Evolutionary conservation across 30 jellyfish, hydroid and myxozoan genomes (phyloP), one percentile per base, ranked within the genome.

Genomic region (Turritopsis rubra): DNA sequence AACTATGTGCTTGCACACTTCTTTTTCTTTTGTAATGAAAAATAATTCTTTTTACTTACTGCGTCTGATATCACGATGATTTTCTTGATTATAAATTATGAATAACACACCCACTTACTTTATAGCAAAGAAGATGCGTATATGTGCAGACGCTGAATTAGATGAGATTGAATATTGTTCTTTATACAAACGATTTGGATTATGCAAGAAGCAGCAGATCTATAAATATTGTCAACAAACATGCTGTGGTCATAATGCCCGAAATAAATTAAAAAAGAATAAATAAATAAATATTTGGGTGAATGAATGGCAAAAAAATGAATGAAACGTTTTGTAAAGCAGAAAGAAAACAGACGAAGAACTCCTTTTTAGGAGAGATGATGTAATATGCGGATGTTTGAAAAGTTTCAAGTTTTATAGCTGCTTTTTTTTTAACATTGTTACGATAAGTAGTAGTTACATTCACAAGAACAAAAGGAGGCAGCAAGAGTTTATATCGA

Each of bases 131-230:
- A 74, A 74, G 31, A 22, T 30, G 31, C 26, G 0, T n/a, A 18
- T 16, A 26, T 74, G 82, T 74, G 54, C 7, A 30, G 72, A 74
- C 23, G 82, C 53, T 27, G 16, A 26, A 74, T 3, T 3, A 41
- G 53, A 26, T 17, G 54, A 74, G 65, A 74, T n/a, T n/a, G 82
- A 74, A 23, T 74, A 7, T n/a, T 74, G 82, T n/a, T 72, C 82
- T 8, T 21, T 74, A 22, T 74, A 74, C 60, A 52, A 27, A 27
- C 52, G 60, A 8, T 74, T 74, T 29, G 18, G 65, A 8, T 31
- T 74, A 17, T 74, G 82, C 31, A 74, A 74, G 65, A 26, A 52
- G 13, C 18, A 30, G 17, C 82, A 74, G 21, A 74, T 74, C 13
- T 31, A 52, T 13, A 30, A 23, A 52, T n/a, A 74, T 21, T 74